Evolutionary conservation across 2,888 invertebrate species (phyloP).

Genomic region (Spisula solida): DNA sequence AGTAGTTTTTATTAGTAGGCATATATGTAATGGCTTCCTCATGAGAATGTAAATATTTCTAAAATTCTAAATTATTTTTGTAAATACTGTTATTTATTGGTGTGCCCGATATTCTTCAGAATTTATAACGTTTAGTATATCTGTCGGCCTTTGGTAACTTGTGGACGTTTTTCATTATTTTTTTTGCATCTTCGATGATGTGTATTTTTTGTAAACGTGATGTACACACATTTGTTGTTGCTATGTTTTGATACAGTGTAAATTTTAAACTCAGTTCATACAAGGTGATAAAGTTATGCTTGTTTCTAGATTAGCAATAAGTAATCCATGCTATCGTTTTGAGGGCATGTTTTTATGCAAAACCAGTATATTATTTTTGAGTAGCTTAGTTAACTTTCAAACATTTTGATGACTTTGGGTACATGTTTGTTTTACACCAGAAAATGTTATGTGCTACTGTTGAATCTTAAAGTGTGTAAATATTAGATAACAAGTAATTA

Average conservation of each 20-base stretch:
- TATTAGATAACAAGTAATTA: too few species aligned
- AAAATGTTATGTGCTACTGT: background rate
- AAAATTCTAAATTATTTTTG: constrained; percentile 72
- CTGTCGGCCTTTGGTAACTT: constrained; percentile 44
- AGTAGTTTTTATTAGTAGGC: constrained; percentile 28
- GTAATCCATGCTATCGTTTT: constrained; percentile 37
- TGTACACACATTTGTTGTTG: constrained; percentile 46
- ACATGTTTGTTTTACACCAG: background rate
- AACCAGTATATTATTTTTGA: constrained; percentile 53
- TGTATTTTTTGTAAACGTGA: constrained; percentile 50
- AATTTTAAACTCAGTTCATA: constrained; percentile 46
- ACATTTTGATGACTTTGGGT: background rate
- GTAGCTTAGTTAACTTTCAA: constrained; percentile 46
- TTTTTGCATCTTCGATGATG: constrained; percentile 40
- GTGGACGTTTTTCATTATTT: constrained; percentile 19
- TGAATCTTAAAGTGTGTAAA: too few species aligned
- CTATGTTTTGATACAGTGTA: constrained; percentile 53
- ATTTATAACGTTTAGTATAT: constrained; percentile 30
- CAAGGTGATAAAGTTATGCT: constrained; percentile 46
- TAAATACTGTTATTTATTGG: constrained; percentile 66
- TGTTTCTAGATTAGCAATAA: constrained; percentile 50
- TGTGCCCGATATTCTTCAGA: constrained; percentile 38
- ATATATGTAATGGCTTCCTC: constrained; percentile 39
- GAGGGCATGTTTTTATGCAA: constrained; percentile 44
- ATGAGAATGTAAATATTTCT: constrained; percentile 68